Percentiles rank a stretch among this genome's conserved stretches.
These are phyloP conservation scores for Aradophagus sp. DNA, from an alignment of 1,140 invertebrate species.

Conservation along the genomic window DNA sequence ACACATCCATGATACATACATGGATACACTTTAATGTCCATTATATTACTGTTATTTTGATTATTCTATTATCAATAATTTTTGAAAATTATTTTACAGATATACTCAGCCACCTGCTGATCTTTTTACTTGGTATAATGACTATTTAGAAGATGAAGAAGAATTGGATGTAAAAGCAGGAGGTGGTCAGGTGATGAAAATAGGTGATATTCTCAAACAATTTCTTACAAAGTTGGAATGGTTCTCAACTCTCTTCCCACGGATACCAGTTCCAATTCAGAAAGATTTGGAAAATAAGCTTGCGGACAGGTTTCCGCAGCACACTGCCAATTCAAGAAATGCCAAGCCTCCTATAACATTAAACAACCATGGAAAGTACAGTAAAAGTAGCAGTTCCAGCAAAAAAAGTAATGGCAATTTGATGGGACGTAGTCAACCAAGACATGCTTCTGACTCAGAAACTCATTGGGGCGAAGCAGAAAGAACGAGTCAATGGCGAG, in stretches of 20 bases:
- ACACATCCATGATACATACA: background rate
- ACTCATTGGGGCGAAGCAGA: constrained; percentile 76
- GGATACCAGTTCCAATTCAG: constrained; percentile 99
- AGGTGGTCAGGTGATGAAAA: constrained; percentile 93
- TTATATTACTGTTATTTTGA: no score
- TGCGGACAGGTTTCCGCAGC: constrained; percentile 76
- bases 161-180: constrained; percentile 98
- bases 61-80: no score
- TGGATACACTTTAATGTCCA: no score
- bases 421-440: constrained; percentile 61
- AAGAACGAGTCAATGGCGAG: constrained; percentile 73
- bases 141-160: constrained; percentile 97
- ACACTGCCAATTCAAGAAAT: constrained; percentile 67
- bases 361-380: constrained; percentile 71
- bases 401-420: constrained; percentile 66
- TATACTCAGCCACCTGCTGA: constrained; percentile 97
- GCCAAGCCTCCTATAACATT: constrained; percentile 71
- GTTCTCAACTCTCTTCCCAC: constrained; percentile 98
- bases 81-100: constrained; percentile 78
- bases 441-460: constrained; percentile 76
- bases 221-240: constrained; percentile 97
- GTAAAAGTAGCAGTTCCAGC: constrained; percentile 51
- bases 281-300: constrained; percentile 88
- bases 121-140: constrained; percentile 97
- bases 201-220: constrained; percentile 94